Percentiles rank a stretch among this genome's conserved stretches.
Evolutionary conservation across 2,113 vertebrate genomes (phyloP).

Genomic region (Callopanchax toddi): DNA sequence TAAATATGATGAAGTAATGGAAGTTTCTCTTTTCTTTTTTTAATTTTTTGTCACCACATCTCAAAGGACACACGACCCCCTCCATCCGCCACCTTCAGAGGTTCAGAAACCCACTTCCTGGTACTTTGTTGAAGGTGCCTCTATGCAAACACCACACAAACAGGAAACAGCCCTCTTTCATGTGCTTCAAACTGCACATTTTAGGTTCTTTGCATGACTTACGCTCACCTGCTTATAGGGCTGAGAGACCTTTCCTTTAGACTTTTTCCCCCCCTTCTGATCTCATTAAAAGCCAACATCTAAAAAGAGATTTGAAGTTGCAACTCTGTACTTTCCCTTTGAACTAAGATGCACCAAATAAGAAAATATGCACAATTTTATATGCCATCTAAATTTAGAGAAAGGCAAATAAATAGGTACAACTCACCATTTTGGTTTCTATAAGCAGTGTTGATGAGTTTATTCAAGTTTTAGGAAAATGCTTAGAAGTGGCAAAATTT

Average conservation of each 20-base stretch:
- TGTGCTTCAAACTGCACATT: slow-evolving; percentile 52
- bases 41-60: slow-evolving; percentile 19
- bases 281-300: slow-evolving; percentile 21
- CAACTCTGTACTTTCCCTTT: not conserved
- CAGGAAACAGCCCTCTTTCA: slow-evolving; percentile 78
- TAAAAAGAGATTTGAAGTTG: slow-evolving; percentile 11
- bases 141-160: slow-evolving; percentile 64
- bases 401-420: not conserved
- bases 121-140: slow-evolving; percentile 60
- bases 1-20: slow-evolving; percentile 49
- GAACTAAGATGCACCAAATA: slow-evolving; percentile 5
- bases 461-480: too few species aligned
- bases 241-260: slow-evolving; percentile 2
- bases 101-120: slow-evolving; percentile 79
- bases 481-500: too few species aligned
- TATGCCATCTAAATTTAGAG: not conserved
- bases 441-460: too few species aligned
- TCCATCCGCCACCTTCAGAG: slow-evolving; percentile 46
- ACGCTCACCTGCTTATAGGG: slow-evolving; percentile 43
- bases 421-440: too few species aligned
- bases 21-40: slow-evolving; percentile 42
- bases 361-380: not conserved
- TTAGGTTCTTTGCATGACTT: slow-evolving; percentile 18
- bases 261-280: slow-evolving; percentile 15
- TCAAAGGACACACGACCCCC: slow-evolving; percentile 43